Percentiles rank a stretch among this genome's conserved stretches.
Evolutionary conservation across 2,797 vertebrate species (phyloP).

Genomic region (Garrulus glandarius): DNA sequence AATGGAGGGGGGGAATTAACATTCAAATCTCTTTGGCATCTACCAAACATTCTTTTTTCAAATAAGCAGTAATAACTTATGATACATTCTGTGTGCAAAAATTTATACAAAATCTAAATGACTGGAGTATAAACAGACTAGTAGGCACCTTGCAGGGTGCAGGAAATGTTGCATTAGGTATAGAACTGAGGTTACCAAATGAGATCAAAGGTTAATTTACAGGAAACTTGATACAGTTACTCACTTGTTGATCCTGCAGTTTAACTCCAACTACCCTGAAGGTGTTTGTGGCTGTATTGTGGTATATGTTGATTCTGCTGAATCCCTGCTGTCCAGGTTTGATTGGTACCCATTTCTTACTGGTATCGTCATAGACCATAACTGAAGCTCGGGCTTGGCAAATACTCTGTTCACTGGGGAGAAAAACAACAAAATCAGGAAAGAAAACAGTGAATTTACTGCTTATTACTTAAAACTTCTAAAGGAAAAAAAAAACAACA

Average conservation of each 20-base stretch:
- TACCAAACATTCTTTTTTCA: not conserved
- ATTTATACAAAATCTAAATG: not conserved
- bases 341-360: constrained; percentile 99
- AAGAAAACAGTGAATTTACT: not conserved
- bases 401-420: constrained; percentile 95
- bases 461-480: not conserved
- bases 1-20: not conserved
- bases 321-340: constrained; percentile 98
- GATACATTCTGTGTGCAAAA: not conserved
- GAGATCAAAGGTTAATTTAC: constrained; percentile 40
- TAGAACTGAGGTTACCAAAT: not conserved
- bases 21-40: not conserved
- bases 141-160: not conserved
- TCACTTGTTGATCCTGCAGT: constrained; percentile 98
- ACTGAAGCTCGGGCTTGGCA: constrained; percentile 99
- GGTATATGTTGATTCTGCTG: constrained; percentile 99
- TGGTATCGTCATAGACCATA: constrained; percentile 99
- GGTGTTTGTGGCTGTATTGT: constrained; percentile 88
- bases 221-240: constrained; percentile 25
- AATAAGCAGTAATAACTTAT: not conserved
- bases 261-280: constrained; percentile 97
- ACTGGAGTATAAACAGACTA: not conserved
- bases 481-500: not conserved
- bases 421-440: not conserved
- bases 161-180: not conserved